Base-by-base conservation (phyloP, 2,113 vertebrate species). In the Monopterus albus region DNA sequence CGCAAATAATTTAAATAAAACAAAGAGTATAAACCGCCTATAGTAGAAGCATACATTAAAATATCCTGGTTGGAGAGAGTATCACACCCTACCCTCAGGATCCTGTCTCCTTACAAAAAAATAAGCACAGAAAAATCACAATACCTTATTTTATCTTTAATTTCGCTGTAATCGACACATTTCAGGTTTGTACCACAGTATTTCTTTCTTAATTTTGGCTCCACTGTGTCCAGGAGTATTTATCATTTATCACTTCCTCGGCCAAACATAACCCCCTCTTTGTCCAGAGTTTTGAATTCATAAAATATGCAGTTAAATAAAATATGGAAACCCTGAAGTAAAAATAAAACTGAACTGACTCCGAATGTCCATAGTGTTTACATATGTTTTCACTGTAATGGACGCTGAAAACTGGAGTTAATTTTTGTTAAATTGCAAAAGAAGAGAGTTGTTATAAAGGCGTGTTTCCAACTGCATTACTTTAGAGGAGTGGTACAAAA, bases 231-330 rank as follows among this genome's bases (percentile, higher is more conserved):
- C 20, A 26, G 28, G 49, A 69, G 61, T 63, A 72, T 87, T 69
- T 87, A 50, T 69, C 63, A 62, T 84, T 83, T 85, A 75, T 79
- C 84, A 56, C 70, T 29, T 53, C 18, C 9, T 52, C 13, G 61
- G 45, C 28, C 40, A 60, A 53, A 84, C 74, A 61, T 17, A 38
- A 56, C 2, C 21, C 53, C 1, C 77, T 88, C 82, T 83, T 85
- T 88, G 81, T 84, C 79, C 78, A 18, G 6, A 71, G 18, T 49
- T 88, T 86, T 72, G 1, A n/a, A 47, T 1, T 83, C 81, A 91
- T 91, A 18, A 88, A 91, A 91, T 76, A 91, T 91, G 75, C 23
- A 89, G 38, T 60, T 33, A 9, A 45, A 84, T 90, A 76, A 89
- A 91, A 88, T 81, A 88, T 85, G 74, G 61, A 89, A 58, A 60